Percentiles rank a stretch among this genome's conserved stretches.
Evolutionary conservation across 2,888 invertebrate genomes (phyloP).

Genomic region (Ichneumoninae sp.): DNA sequence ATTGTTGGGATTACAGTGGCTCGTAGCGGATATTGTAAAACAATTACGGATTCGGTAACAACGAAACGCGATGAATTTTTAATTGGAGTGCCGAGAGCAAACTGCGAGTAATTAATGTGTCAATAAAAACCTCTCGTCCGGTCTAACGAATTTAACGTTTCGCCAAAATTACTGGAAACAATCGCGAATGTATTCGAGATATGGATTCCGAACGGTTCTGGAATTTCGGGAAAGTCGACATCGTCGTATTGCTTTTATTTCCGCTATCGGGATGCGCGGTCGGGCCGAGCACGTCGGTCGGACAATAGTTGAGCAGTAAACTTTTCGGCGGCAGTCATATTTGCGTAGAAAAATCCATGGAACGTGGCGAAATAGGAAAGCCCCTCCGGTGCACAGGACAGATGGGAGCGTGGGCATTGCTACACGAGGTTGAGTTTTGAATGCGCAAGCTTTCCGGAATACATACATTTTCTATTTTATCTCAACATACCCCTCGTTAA

Average conservation of each 20-base stretch:
- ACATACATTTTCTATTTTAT: conserved; percentile 42
- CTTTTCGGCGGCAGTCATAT: conserved; percentile 69
- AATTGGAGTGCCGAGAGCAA: not conserved
- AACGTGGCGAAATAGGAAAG: conserved; percentile 72
- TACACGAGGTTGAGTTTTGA: conserved; percentile 13
- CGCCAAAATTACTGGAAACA: not conserved
- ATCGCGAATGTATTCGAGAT: not conserved
- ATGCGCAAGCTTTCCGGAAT: conserved; percentile 8
- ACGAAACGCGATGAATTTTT: not conserved
- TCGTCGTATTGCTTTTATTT: not conserved
- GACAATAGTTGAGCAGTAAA: conserved; percentile 73
- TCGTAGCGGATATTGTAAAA: not conserved
- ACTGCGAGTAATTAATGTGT: not conserved
- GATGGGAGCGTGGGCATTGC: not conserved
- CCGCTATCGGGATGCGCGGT: not conserved
- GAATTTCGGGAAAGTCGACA: not conserved
- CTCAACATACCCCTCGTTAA: conserved; percentile 1
- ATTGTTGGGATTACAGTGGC: not conserved
- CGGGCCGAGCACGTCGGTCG: conserved; percentile 34
- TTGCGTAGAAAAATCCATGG: conserved; percentile 70
- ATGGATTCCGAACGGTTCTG: not conserved
- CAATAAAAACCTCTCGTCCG: not conserved
- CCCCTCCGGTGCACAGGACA: conserved; percentile 50
- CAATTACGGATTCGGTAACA: not conserved
- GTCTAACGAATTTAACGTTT: not conserved